Evolutionary conservation across 2,113 vertebrate genomes (phyloP).

Genomic region (Podiceps cristatus): DNA sequence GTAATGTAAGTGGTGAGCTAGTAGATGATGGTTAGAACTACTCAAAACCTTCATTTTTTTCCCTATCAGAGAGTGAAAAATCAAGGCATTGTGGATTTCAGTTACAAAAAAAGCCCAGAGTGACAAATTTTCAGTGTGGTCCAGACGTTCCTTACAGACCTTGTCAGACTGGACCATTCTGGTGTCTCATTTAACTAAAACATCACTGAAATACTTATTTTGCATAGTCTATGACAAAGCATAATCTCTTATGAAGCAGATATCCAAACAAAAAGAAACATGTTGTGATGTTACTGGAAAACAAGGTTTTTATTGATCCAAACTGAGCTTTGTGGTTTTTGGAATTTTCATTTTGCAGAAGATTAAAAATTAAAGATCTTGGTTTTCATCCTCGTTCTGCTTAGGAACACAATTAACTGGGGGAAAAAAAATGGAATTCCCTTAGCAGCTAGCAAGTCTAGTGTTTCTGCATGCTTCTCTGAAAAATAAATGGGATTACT

Average conservation of each 20-base stretch:
- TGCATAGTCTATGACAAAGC: not conserved
- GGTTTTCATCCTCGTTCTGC: not conserved
- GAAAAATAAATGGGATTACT: conserved; percentile 65
- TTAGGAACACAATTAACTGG: conserved; percentile 29
- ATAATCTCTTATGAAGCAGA: conserved; percentile 19
- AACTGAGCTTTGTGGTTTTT: not conserved
- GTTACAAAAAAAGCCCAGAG: not conserved
- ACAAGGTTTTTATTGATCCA: conserved; percentile 27
- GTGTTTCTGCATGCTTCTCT: conserved; percentile 32
- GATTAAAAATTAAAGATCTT: not conserved
- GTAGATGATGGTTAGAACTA: not conserved
- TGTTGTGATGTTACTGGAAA: conserved; percentile 27
- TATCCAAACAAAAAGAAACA: not conserved
- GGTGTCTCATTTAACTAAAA: not conserved
- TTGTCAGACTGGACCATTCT: not conserved
- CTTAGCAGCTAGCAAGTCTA: conserved; percentile 36
- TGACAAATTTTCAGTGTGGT: not conserved
- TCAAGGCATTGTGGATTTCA: not conserved
- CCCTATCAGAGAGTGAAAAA: not conserved
- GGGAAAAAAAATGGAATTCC: not conserved
- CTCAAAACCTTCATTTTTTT: not conserved
- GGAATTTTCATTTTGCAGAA: conserved; percentile 3
- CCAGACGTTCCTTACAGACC: not conserved
- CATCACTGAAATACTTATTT: not conserved
- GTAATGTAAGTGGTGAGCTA: not conserved